phyloP scores from a whole-genome alignment of 2,113 vertebrate genomes.

The Chaetorhynchus papuensis region DNA sequence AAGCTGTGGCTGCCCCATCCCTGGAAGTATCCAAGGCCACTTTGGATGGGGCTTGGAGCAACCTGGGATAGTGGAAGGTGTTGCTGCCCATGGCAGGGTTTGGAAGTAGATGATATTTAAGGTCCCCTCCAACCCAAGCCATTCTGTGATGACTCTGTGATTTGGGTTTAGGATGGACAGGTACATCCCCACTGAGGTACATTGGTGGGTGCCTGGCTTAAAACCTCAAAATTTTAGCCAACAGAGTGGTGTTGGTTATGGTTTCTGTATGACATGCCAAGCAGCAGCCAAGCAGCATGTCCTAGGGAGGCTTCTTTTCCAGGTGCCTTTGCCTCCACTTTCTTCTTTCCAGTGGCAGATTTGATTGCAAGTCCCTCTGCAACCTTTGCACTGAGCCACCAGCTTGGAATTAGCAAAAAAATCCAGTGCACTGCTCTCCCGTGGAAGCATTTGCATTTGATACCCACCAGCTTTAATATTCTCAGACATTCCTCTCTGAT shows the following conservation, averaged over 20 bases:
- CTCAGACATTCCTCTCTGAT: too few species aligned
- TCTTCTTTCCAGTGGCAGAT: not conserved
- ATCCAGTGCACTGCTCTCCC: not conserved
- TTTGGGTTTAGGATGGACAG: not conserved
- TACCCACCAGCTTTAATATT: not conserved
- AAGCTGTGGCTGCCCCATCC: not conserved
- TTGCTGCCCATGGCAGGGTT: not conserved
- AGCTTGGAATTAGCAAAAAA: not conserved
- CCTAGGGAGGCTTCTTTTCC: not conserved
- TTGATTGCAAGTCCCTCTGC: not conserved
- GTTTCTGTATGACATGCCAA: not conserved
- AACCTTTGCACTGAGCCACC: not conserved
- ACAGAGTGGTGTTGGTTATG: not conserved
- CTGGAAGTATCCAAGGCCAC: not conserved
- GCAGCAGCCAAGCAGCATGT: not conserved
- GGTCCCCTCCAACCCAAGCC: not conserved
- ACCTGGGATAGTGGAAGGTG: not conserved
- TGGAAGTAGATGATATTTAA: not conserved
- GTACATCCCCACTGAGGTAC: not conserved
- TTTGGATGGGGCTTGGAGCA: accelerated
- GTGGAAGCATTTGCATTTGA: not conserved
- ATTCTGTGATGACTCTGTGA: not conserved
- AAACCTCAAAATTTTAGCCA: not conserved
- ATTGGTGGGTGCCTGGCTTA: not conserved
- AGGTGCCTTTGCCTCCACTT: not conserved